Base-by-base conservation (phyloP, 2,113 vertebrate species). In the Prochilodus magdalenae region DNA sequence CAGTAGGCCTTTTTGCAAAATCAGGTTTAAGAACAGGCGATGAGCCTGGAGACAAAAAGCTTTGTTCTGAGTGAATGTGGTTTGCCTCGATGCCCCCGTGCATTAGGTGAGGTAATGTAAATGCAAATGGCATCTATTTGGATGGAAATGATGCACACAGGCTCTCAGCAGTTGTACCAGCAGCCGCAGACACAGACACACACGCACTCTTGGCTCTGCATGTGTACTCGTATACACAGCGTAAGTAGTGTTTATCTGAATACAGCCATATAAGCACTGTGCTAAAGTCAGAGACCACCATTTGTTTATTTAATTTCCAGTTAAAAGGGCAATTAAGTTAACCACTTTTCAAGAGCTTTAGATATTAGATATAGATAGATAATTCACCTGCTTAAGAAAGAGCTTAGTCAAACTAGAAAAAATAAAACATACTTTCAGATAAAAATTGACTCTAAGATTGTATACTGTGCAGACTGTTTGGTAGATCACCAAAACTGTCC, bases 51-150 rank as follows among this genome's bases (percentile, higher is more conserved):
- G 66, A 78, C 13, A 2, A 44, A 78, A 30, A 1, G 62, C 62
- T 69, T 78, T 49, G 30, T 62, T 66, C 44, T 77, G 24, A 36
- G 51, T 24, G 18, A 55, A 79, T 69, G 63, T 22, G 77, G 33
- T 67, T 65, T 65, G 29, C 65, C 36, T 67, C 30, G 40, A 10
- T 36, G 15, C 18, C 65, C 57, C 57, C n/a, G 10, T 24, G 57
- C 57, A 60, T 60, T 60, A 24, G 57, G 57, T 60, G 24, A 60
- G 26, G 26, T 67, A 53, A 79, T 29, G 66, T 59, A 79, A 79
- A 79, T 79, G 77, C 66, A 71, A 79, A 79, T 71, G n/a, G 20
- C 33, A 30, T 59, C 51, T 79, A 79, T 70, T 40, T 40, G 53
- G 22, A 79, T 70, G 66, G 65, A 59, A 70, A 79, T 57, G 14